Percentiles rank a stretch among this genome's conserved stretches.
Conservation (phyloP, 2,113 vertebrate species). For the Cebus imitator region DNA sequence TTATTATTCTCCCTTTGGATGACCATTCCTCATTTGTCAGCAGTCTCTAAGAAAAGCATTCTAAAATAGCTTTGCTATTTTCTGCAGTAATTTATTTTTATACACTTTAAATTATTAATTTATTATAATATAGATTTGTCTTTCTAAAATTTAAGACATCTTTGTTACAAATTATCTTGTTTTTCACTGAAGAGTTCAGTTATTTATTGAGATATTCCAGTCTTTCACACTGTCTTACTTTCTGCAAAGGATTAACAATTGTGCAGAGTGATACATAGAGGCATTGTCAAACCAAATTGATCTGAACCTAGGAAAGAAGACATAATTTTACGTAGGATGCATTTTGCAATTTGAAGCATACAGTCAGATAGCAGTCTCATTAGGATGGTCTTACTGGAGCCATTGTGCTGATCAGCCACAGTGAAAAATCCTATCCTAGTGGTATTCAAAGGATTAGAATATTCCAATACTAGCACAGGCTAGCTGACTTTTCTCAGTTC, state of each 20-base stretch:
- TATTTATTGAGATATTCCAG: not conserved
- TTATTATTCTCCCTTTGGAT: not conserved
- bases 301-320: slow-evolving; percentile 53
- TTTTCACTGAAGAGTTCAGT: not conserved
- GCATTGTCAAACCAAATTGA: slow-evolving; percentile 67
- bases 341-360: slow-evolving; percentile 64
- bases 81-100: slow-evolving; percentile 24
- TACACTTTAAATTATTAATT: not conserved
- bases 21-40: not conserved
- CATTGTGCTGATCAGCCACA: slow-evolving; percentile 59
- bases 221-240: not conserved
- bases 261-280: not conserved
- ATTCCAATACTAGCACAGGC: slow-evolving; percentile 31
- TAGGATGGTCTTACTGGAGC: slow-evolving; percentile 55
- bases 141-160: slow-evolving; percentile 30
- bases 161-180: not conserved
- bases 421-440: slow-evolving; percentile 40
- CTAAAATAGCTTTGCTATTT: not conserved
- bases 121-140: not conserved
- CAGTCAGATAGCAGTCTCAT: slow-evolving; percentile 61
- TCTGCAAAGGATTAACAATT: slow-evolving; percentile 43
- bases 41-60: not conserved
- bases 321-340: slow-evolving; percentile 34
- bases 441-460: slow-evolving; percentile 54
- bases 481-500: not conserved